Percentiles rank a stretch among this genome's conserved stretches.
Conservation (phyloP, 1,140 invertebrate species). For the Papilio dardanus region DNA sequence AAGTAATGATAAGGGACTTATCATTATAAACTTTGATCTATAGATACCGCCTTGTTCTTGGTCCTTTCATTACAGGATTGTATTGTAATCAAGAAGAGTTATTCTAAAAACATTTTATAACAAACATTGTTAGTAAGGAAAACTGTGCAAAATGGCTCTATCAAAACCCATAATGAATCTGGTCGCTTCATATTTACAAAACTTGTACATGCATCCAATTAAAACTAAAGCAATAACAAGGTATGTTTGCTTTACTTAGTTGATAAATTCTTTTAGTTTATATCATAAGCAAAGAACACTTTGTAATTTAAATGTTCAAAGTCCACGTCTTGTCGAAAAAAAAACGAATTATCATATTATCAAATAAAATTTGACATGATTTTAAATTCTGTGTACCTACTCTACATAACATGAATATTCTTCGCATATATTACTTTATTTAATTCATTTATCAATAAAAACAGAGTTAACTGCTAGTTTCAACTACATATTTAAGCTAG, state of each 20-base stretch:
- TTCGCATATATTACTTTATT: no score
- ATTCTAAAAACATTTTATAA: not conserved
- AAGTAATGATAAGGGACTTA: conserved; percentile 12
- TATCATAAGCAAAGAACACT: conserved; percentile 18
- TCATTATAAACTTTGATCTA: conserved; percentile 11
- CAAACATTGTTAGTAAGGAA: not conserved
- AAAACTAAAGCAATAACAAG: conserved; percentile 89
- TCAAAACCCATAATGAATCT: conserved; percentile 87
- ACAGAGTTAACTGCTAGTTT: no score
- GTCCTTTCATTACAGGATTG: not conserved
- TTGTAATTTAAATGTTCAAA: not conserved
- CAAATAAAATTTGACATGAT: not conserved
- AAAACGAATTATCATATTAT: not conserved
- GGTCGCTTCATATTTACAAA: conserved; percentile 86
- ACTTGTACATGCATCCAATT: conserved; percentile 87
- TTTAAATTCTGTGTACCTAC: not conserved
- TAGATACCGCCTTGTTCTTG: not conserved
- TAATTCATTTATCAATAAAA: no score
- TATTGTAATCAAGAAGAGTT: not conserved
- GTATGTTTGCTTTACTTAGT: conserved; percentile 72
- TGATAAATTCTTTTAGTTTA: conserved; percentile 9
- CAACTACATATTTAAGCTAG: no score
- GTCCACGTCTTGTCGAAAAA: not conserved
- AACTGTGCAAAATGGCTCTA: conserved; percentile 84
- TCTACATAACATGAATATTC: not conserved